phyloP scores from a whole-genome alignment of 2,888 invertebrate species.

The Pollenia labialis region DNA sequence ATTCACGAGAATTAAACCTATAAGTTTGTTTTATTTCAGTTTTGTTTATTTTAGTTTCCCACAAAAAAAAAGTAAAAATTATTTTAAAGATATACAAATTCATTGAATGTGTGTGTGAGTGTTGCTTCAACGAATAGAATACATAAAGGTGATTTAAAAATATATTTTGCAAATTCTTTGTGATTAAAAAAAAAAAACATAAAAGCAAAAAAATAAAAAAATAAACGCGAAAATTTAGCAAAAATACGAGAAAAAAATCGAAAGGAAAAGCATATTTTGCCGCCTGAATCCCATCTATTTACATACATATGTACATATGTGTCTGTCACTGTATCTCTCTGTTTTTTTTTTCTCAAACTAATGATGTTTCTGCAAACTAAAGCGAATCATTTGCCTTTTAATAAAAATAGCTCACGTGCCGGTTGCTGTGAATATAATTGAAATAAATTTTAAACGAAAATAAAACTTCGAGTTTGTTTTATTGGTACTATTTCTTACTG shows the following conservation, averaged over 20 bases:
- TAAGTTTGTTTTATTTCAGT: constrained; percentile 28
- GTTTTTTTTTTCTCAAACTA: neutral
- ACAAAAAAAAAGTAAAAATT: constrained; percentile 36
- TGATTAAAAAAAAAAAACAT: neutral
- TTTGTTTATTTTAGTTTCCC: constrained; percentile 41
- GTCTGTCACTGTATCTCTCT: neutral
- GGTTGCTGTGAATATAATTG: neutral
- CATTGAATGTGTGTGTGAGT: neutral
- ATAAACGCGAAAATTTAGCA: neutral
- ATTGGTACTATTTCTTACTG: no score
- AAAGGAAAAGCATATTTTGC: constrained; percentile 24
- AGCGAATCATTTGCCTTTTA: constrained; percentile 16
- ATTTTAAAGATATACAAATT: neutral
- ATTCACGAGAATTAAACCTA: constrained; percentile 42
- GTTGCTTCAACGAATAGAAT: constrained; percentile 5
- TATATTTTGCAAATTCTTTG: constrained; percentile 35
- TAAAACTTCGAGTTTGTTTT: neutral
- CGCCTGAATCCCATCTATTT: neutral
- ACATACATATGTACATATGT: no score
- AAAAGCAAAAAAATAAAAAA: neutral
- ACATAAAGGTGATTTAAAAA: constrained; percentile 53
- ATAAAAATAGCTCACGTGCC: constrained; percentile 49
- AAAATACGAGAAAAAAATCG: constrained; percentile 37
- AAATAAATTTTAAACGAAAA: neutral
- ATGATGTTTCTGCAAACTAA: neutral